phyloP scores from a whole-genome alignment of 2,888 invertebrate species.

The Drosophila macrospina region DNA sequence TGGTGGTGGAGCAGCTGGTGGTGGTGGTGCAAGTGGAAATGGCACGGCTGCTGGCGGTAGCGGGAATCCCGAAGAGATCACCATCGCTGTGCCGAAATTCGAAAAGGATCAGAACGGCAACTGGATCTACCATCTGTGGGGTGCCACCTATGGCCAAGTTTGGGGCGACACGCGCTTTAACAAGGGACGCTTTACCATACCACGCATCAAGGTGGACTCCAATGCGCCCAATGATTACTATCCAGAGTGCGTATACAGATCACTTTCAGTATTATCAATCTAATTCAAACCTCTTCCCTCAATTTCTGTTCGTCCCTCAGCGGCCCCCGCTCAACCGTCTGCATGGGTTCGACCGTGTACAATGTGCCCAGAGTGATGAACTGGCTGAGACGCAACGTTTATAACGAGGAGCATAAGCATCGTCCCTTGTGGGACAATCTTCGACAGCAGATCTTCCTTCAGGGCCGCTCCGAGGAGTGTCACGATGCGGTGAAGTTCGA shows the following conservation, averaged over 20 bases:
- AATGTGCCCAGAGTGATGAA: slow-evolving; percentile 4
- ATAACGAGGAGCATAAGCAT: not conserved
- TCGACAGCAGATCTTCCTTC: not conserved
- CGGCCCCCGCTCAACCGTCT: not conserved
- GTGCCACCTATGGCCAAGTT: slow-evolving; percentile 23
- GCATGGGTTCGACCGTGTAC: slow-evolving; percentile 21
- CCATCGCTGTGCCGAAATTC: slow-evolving; percentile 17
- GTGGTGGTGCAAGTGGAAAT: too few species aligned
- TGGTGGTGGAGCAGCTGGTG: not conserved
- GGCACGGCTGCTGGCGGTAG: not conserved
- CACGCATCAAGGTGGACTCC: not conserved
- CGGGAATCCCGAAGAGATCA: not conserved
- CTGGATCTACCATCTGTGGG: slow-evolving; percentile 23
- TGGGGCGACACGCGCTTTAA: slow-evolving; percentile 32
- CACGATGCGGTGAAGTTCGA: slow-evolving; percentile 2
- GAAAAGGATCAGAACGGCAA: slow-evolving; percentile 4
- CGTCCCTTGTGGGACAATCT: slow-evolving; percentile 9
- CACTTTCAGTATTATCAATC: too few species aligned
- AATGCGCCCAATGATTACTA: slow-evolving; percentile 5
- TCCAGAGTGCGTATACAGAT: slow-evolving; percentile 4
- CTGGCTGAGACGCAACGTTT: slow-evolving; percentile 2
- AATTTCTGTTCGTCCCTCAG: not conserved
- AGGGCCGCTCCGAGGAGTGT: slow-evolving; percentile 26
- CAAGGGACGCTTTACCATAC: not conserved
- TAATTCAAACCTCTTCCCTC: too few species aligned